Conservation (phyloP, 2,888 invertebrate species). For the Pyrrhia umbra region DNA sequence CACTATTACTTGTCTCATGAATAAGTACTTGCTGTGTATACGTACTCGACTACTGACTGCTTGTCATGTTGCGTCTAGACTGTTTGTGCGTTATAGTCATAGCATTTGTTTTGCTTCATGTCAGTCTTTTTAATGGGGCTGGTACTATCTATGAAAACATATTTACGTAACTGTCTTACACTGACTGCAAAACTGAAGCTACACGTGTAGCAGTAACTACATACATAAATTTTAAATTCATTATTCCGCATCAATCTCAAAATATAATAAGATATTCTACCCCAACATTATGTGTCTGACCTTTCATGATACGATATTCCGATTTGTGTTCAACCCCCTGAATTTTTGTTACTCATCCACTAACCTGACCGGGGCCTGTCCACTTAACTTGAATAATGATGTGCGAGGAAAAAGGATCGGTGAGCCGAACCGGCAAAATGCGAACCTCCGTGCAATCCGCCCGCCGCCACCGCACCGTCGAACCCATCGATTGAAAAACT, state of each 20-base stretch:
- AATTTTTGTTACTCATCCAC: conserved; percentile 84
- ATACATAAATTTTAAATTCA: conserved; percentile 38
- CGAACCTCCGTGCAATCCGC: conserved; percentile 66
- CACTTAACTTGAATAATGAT: conserved; percentile 89
- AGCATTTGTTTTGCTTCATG: neutral
- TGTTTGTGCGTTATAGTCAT: conserved; percentile 1
- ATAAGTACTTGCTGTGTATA: conserved; percentile 50
- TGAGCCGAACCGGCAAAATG: conserved; percentile 79
- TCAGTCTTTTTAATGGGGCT: neutral
- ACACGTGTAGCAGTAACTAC: conserved; percentile 19
- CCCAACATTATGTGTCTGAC: conserved; percentile 60
- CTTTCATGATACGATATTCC: conserved; percentile 68
- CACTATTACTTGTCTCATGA: conserved; percentile 61
- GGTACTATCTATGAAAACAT: neutral
- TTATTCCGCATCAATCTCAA: conserved; percentile 63
- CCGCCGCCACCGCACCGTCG: conserved; percentile 51
- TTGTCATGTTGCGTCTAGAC: conserved; percentile 5
- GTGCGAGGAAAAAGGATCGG: conserved; percentile 80
- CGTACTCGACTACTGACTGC: conserved; percentile 19
- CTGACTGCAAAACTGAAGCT: conserved; percentile 21
- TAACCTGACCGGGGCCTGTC: conserved; percentile 82
- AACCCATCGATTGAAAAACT: conserved; percentile 64
- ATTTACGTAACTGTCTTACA: conserved; percentile 3
- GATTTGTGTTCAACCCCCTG: conserved; percentile 72
- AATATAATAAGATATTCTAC: conserved; percentile 63